phyloP scores from a whole-genome alignment of 1,140 invertebrate genomes.

The Drosophila aff. region DNA sequence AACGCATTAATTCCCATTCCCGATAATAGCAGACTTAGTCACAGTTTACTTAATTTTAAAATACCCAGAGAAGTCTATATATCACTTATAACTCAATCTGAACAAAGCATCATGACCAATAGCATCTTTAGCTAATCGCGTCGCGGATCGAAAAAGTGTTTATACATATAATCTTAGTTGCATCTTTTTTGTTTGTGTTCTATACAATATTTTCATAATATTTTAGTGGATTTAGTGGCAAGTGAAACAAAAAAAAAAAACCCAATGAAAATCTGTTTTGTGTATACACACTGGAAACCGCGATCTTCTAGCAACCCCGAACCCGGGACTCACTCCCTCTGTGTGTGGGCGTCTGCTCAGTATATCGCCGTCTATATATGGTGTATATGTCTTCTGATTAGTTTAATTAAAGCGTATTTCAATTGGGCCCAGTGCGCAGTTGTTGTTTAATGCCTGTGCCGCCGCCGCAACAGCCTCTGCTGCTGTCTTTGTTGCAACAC shows the following conservation, averaged over 20 bases:
- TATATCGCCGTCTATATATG: slow-evolving; percentile 31
- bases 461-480: not conserved
- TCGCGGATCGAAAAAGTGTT: slow-evolving; percentile 21
- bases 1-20: not conserved
- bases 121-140: not conserved
- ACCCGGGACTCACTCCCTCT: slow-evolving; percentile 7
- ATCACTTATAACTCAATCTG: slow-evolving; percentile 11
- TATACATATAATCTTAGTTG: slow-evolving; percentile 7
- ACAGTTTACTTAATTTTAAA: not conserved
- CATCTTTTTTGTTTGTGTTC: slow-evolving; percentile 39
- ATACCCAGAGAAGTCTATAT: not conserved
- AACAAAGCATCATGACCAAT: not conserved
- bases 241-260: slow-evolving; percentile 23
- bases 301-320: slow-evolving; percentile 11
- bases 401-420: slow-evolving; percentile 82
- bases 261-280: slow-evolving; percentile 41
- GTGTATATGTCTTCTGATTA: slow-evolving; percentile 72
- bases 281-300: slow-evolving; percentile 4
- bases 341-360: slow-evolving; percentile 62
- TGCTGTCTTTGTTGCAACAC: slow-evolving; percentile 45
- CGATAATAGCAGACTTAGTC: slow-evolving; percentile 9
- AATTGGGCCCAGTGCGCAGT: slow-evolving; percentile 73
- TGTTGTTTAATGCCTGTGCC: slow-evolving; percentile 36
- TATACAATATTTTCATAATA: not conserved
- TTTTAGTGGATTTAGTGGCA: slow-evolving; percentile 18